These are phyloP conservation scores for Sebastolobus altivelis DNA, from an alignment of 2,797 vertebrate genomes.

Conservation along the genomic window DNA sequence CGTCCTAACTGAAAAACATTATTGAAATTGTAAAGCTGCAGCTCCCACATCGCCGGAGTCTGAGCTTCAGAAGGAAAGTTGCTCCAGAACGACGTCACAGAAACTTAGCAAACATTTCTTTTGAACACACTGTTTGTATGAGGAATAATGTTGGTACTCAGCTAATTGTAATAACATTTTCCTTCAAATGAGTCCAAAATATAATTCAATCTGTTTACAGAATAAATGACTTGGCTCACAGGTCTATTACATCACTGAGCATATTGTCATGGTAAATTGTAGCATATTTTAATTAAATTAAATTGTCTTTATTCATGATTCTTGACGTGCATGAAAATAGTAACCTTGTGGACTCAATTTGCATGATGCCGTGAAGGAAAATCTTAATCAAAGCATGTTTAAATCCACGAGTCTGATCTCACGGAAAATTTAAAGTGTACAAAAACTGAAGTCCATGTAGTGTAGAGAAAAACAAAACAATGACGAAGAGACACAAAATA, in stretches of 20 bases:
- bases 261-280: too few relatives aligned
- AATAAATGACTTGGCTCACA: background rate
- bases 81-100: conserved; percentile 20
- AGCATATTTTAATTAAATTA: background rate
- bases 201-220: background rate
- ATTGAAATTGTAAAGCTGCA: background rate
- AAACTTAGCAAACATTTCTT: background rate
- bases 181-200: background rate
- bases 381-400: background rate
- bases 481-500: too few relatives aligned
- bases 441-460: too few relatives aligned
- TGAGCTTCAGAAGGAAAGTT: background rate
- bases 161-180: background rate
- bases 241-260: background rate
- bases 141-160: background rate
- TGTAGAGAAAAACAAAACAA: too few relatives aligned
- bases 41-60: background rate
- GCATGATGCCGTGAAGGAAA: background rate
- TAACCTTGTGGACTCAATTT: background rate
- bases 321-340: background rate
- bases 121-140: background rate
- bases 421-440: too few relatives aligned
- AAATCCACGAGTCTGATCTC: background rate
- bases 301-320: background rate
- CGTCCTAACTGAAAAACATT: background rate